Evolutionary conservation across 1,140 invertebrate genomes (phyloP), one percentile per base, ranked within the genome.

Genomic region (Babylonia areolata): DNA sequence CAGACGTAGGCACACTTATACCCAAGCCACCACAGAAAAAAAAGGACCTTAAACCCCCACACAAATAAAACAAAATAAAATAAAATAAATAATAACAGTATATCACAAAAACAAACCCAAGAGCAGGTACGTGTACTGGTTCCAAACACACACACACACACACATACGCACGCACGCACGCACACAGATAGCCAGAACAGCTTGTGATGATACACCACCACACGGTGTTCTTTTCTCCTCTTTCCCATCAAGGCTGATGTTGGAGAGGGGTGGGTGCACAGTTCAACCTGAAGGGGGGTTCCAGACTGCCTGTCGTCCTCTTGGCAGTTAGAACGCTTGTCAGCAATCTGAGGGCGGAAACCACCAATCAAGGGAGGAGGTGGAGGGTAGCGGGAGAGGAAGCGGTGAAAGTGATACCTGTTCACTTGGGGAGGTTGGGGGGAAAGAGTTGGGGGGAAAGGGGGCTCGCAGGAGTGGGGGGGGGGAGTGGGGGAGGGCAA

Each of bases 321-420:
- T 9, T 40, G 75, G 75, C 37, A 77, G 75, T 77, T 77, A 77
- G 35, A 77, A 28, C 35, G 37, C 15, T 77, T 77, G 75, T 77
- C 75, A 40, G 75, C 71, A 73, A 77, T 40, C 75, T 40, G 75
- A 35, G 31, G 75, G 35, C 75, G 75, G 75, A 77, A 77, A 77
- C 75, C 35, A 3, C 35, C 75, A 77, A 77, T 77, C 75, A 77
- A 37, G 71, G 31, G 71, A 9, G 20, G 9, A 5, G 35, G 31
- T 11, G 69, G 39, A 39, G 5, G 35, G 39, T 37, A 9, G 73
- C 20, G 6, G 17, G 75, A 37, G 75, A 77, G 75, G 75, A 77
- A 77, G 39, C 35, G 75, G 75, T 77, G 75, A 77, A 77, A 77
- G 35, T 37, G 75, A 77, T 77, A 77, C 75, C 75, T 40, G 75